A percentile compares a stretch with the other conserved stretches of the same genome.
Conservation (phyloP, 2,113 vertebrate genomes). For the Salminus brasiliensis region DNA sequence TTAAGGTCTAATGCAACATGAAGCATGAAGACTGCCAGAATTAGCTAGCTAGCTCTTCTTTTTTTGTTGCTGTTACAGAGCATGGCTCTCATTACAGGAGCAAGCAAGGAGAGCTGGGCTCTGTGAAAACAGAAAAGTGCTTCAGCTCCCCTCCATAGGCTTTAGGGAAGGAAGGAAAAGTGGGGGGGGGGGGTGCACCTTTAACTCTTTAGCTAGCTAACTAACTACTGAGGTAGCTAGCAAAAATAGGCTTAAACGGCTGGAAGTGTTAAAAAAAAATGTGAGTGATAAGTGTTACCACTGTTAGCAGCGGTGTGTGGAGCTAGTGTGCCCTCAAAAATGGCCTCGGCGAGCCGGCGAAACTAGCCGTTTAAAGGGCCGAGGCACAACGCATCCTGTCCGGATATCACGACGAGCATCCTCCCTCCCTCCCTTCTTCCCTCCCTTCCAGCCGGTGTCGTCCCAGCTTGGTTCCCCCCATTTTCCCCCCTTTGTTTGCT, state of each 20-base stretch:
- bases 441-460: constrained; percentile 29
- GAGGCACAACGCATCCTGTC: constrained; percentile 19
- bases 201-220: background rate
- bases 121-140: constrained; percentile 10
- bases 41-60: constrained; percentile 33
- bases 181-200: background rate
- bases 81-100: constrained; percentile 25
- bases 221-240: too few relatives aligned
- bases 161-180: background rate
- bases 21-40: constrained; percentile 54
- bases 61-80: too few relatives aligned
- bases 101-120: background rate
- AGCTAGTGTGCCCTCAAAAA: background rate
- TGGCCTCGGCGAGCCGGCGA: background rate
- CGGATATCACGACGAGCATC: constrained; percentile 49
- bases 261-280: too few relatives aligned
- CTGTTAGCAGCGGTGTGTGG: background rate
- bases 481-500: background rate
- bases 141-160: background rate
- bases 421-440: too few relatives aligned
- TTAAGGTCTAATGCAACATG: constrained; percentile 67
- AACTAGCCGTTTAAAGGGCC: background rate
- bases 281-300: background rate
- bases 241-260: too few relatives aligned
- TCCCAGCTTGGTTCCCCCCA: background rate